These are phyloP conservation scores for Danaus melanippus DNA, from an alignment of 1,140 invertebrate genomes.

Conservation along the genomic window DNA sequence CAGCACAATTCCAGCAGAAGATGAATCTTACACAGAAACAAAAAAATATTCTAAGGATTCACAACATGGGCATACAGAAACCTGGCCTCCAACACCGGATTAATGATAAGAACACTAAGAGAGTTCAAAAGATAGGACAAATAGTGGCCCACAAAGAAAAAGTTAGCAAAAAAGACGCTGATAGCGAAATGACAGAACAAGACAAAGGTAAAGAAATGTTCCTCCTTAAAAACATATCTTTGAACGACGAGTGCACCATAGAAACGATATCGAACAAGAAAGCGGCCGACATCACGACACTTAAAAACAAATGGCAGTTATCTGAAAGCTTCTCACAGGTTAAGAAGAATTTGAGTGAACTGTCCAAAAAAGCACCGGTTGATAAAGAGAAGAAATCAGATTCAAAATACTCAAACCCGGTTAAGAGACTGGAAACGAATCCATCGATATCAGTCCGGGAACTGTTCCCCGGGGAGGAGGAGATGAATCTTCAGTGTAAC, in stretches of 20 bases:
- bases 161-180: slow-evolving; percentile 32
- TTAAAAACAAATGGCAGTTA: slow-evolving; percentile 70
- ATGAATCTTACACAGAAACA: slow-evolving; percentile 59
- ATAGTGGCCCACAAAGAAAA: slow-evolving; percentile 55
- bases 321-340: slow-evolving; percentile 68
- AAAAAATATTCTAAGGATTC: slow-evolving; percentile 55
- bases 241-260: slow-evolving; percentile 69
- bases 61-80: slow-evolving; percentile 57
- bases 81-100: slow-evolving; percentile 52
- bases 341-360: slow-evolving; percentile 64
- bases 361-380: slow-evolving; percentile 56
- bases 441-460: slow-evolving; percentile 86
- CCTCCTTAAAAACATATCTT: slow-evolving; percentile 52
- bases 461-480: slow-evolving; percentile 84
- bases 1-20: slow-evolving; percentile 57
- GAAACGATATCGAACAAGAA: slow-evolving; percentile 62
- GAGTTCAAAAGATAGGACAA: slow-evolving; percentile 65
- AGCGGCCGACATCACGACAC: slow-evolving; percentile 56
- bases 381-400: slow-evolving; percentile 54
- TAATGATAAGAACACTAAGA: slow-evolving; percentile 60
- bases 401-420: slow-evolving; percentile 61
- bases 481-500: slow-evolving; percentile 82
- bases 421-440: slow-evolving; percentile 77
- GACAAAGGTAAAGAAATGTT: slow-evolving; percentile 42
- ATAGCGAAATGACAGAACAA: slow-evolving; percentile 37